Evolutionary conservation across 2,113 vertebrate species (phyloP), one percentile per base, ranked within the genome.

Genomic region (Albula goreensis): DNA sequence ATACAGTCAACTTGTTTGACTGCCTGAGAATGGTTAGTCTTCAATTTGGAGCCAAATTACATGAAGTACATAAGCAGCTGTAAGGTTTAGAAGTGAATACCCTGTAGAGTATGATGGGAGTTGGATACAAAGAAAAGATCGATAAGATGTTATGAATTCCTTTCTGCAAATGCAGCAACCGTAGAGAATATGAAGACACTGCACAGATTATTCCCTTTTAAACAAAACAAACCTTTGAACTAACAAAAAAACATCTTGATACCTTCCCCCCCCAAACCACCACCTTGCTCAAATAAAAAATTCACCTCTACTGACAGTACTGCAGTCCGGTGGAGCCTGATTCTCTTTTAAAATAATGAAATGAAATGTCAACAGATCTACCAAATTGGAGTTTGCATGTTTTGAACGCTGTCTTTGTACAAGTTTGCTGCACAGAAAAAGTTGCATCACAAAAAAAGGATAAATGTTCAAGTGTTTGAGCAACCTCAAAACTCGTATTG

Each of bases 191-290:
- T 60, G 86, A 88, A 89, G 56, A 94, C 94, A 95, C 60, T 89
- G 84, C 96, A 98, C 97, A 97, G 97, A 97, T 97, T 98, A 98
- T 99, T 96, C 97, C 96, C 97, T 98, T 99, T 99, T 96, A 96
- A 96, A 97, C 93, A 92, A 94, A 93, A 94, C 70, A 31, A 94
- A 93, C 95, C 97, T 98, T 99, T 98, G 97, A 98, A 98, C 96
- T 96, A 93, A 95, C 96, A 95, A 95, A 96, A 95, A 95, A 96
- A 94, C 94, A 96, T 93, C 96, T 96, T 91, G 88, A 95, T 9
- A 95, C 95, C 94, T 88, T 92, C 17, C 57, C 80, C 0, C 53
- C 52, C 52, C 31, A 52, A 25, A 3, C n/a, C 31, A 56, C 50
- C 74, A 53, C 86, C 87, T 94, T 94, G 95, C 86, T 85, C 92